Percentiles rank a stretch among this genome's conserved stretches.
Evolutionary conservation across 2,888 invertebrate species (phyloP).

Genomic region (Coenonympha glycerion): DNA sequence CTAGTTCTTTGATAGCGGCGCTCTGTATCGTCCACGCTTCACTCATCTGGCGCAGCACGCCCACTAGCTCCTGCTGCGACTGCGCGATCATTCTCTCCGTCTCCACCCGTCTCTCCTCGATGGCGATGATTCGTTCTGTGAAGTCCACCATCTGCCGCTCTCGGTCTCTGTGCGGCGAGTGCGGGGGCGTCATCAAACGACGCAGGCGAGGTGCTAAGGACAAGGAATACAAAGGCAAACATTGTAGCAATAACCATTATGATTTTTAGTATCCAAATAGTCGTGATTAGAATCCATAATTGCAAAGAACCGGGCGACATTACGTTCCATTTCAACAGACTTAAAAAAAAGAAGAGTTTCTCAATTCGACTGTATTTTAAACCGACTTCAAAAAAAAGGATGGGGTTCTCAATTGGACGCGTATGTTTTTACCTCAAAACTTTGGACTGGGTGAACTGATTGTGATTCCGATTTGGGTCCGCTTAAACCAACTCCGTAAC

Average conservation of each 20-base stretch:
- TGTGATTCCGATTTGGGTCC: too few relatives aligned
- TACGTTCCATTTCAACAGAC: too few relatives aligned
- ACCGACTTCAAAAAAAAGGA: too few relatives aligned
- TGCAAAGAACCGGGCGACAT: too few relatives aligned
- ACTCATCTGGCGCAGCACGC: conserved; percentile 2
- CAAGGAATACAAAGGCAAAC: not conserved
- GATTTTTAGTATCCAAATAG: not conserved
- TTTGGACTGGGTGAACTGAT: too few relatives aligned
- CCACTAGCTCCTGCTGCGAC: not conserved
- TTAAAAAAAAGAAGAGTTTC: too few relatives aligned
- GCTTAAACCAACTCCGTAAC: too few relatives aligned
- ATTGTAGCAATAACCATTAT: not conserved
- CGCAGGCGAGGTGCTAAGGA: not conserved
- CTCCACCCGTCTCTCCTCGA: not conserved
- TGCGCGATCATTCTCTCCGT: not conserved
- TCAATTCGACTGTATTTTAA: too few relatives aligned
- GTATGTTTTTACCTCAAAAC: too few relatives aligned
- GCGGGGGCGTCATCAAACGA: not conserved
- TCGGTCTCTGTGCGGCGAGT: not conserved
- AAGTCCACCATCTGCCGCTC: not conserved
- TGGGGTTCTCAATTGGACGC: too few relatives aligned
- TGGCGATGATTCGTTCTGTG: conserved; percentile 2
- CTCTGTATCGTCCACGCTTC: conserved; percentile 8
- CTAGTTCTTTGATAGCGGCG: conserved; percentile 4
- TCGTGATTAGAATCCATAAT: not conserved